phyloP scores from a whole-genome alignment of 1,140 invertebrate genomes.

The Drosophila willistoni region DNA sequence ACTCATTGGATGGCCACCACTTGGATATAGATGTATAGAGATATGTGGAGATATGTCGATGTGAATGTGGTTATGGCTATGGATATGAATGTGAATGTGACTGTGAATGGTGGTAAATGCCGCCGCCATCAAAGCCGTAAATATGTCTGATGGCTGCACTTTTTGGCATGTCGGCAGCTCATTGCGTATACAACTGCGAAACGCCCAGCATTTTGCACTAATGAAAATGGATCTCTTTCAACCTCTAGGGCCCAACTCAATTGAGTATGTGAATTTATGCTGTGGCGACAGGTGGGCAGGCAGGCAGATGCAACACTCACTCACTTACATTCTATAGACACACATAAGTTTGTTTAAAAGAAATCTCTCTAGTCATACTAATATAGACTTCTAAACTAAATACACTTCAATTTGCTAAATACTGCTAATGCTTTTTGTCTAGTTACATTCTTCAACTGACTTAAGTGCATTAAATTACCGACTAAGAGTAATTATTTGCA shows the following conservation, averaged over 20 bases:
- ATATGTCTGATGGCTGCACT: constrained; percentile 72
- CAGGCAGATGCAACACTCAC: constrained; percentile 17
- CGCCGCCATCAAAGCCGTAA: constrained; percentile 61
- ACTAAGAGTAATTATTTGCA: no score
- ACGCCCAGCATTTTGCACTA: constrained; percentile 64
- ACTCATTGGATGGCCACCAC: constrained; percentile 46
- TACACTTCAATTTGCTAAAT: no score
- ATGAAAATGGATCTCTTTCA: constrained; percentile 64
- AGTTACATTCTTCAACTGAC: no score
- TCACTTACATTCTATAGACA: constrained; percentile 32
- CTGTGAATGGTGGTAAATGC: constrained; percentile 4
- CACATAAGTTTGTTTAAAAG: no score
- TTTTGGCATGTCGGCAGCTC: constrained; percentile 66
- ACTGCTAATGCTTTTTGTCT: no score
- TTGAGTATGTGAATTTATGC: constrained; percentile 64
- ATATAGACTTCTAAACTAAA: no score
- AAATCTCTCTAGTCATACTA: no score
- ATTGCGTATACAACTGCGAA: constrained; percentile 28
- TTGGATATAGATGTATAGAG: constrained; percentile 7
- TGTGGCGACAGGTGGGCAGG: constrained; percentile 44
- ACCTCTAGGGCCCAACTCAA: constrained; percentile 23
- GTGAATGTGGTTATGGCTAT: constrained; percentile 1
- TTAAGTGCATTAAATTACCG: no score
- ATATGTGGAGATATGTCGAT: not conserved
- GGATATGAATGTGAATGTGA: not conserved